Evolutionary conservation across 2,113 vertebrate genomes (phyloP), one percentile per base, ranked within the genome.

Genomic region (Epinephelus fuscoguttatus): DNA sequence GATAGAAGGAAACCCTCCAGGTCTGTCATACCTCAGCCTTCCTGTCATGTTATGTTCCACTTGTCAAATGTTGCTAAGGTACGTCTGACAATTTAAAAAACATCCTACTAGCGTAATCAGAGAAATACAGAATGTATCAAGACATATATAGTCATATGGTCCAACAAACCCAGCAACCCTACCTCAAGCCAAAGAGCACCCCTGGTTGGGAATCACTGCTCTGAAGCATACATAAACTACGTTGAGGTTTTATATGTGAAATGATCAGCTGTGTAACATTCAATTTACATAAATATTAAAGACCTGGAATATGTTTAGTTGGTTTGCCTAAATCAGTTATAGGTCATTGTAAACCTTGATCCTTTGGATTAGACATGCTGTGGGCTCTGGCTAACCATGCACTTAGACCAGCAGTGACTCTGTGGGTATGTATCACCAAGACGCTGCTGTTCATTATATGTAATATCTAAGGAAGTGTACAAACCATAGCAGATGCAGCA

Each of bases 381-480:
- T 45, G 63, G 40, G 19, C 53, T 37, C 64, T 75, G 80, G 80
- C 45, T 33, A 82, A 75, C 64, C 63, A 63, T 49, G 37, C 21
- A 57, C 37, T 77, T 47, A 61, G 6, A 47, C 19, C 37, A 56
- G 42, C 30, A 53, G 18, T n/a, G 27, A 27, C 21, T 80, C 21
- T 63, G 37, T 70, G 30, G 63, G 17, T 14, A 6, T 45, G 17
- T 4, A 70, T 49, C 1, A 0, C 23, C 7, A 2, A 42, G 17
- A 69, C 30, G 11, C 66, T 37, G 10, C 17, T 33, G 23, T 11
- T 13, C 63, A 42, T 13, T 40, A 4, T 18, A 30, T 47, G 25
- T n/a, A 33, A 56, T 50, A 55, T 55, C 19, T 57, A 17, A 30
- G 21, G n/a, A 45, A 47, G 15, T 30, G 7, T 25, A 42, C 23